phyloP scores from a whole-genome alignment of 1,140 invertebrate genomes.

The Coboldia fuscipes region DNA sequence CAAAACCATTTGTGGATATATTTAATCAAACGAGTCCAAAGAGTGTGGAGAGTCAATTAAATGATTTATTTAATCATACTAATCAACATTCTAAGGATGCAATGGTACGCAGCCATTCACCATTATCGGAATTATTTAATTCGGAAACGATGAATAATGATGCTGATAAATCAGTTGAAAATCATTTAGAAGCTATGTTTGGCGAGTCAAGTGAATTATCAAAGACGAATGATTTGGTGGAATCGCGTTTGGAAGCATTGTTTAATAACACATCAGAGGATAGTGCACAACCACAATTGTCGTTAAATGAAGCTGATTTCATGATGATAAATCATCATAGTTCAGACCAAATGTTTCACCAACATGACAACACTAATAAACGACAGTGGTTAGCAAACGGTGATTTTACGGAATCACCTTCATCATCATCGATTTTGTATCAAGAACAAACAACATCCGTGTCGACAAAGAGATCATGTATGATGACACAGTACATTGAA shows the following conservation, averaged over 20 bases:
- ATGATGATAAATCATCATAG: conserved; percentile 1
- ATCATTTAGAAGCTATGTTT: conserved; percentile 20
- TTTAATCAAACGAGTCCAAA: not conserved
- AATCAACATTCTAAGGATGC: not conserved
- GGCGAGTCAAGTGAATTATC: conserved; percentile 18
- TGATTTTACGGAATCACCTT: not conserved
- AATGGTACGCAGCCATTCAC: not conserved
- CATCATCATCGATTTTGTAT: not conserved
- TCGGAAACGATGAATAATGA: conserved; percentile 3
- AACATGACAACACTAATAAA: conserved; percentile 4
- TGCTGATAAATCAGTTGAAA: conserved; percentile 6
- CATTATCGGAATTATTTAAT: conserved; percentile 6
- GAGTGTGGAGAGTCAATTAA: conserved; percentile 1
- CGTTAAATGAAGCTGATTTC: not conserved
- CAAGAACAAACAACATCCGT: conserved; percentile 6
- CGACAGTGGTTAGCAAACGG: conserved; percentile 2
- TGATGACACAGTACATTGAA: not conserved
- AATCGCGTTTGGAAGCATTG: conserved; percentile 17
- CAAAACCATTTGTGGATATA: conserved; percentile 2
- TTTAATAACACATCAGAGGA: conserved; percentile 8
- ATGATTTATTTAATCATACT: not conserved
- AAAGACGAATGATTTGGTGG: conserved; percentile 14
- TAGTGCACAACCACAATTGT: not conserved
- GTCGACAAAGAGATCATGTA: conserved; percentile 3
- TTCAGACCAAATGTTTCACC: not conserved